Evolutionary conservation across 2,888 invertebrate genomes (phyloP).

Genomic region (Melanargia galathea): DNA sequence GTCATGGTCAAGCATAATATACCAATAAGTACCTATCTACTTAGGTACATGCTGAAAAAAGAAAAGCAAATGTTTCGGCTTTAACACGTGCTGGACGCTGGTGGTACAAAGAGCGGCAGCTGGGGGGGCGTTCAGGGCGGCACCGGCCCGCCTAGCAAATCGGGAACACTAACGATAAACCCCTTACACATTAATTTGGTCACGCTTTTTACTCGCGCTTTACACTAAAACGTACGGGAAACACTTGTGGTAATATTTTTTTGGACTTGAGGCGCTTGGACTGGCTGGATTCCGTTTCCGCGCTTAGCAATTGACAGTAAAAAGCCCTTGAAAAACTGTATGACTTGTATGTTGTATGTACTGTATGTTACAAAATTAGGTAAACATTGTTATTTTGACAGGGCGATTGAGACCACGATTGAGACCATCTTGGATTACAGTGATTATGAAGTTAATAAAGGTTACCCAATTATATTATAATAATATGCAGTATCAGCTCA

Average conservation of each 20-base stretch:
- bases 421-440: too few relatives aligned
- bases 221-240: constrained; percentile 19
- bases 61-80: constrained; percentile 8
- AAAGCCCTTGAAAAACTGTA: too few relatives aligned
- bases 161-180: constrained; percentile 39
- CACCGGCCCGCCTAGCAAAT: constrained; percentile 61
- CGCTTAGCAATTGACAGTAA: too few relatives aligned
- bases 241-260: constrained; percentile 11
- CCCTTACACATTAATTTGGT: constrained; percentile 37
- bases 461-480: too few relatives aligned
- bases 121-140: constrained; percentile 62
- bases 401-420: too few relatives aligned
- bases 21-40: too few relatives aligned
- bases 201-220: constrained; percentile 32
- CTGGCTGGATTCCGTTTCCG: background rate
- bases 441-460: too few relatives aligned
- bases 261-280: background rate
- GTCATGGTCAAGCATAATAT: background rate
- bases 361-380: too few relatives aligned
- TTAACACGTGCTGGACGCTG: constrained; percentile 49
- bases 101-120: constrained; percentile 41
- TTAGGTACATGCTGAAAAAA: too few relatives aligned
- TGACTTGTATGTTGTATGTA: too few relatives aligned
- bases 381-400: too few relatives aligned
- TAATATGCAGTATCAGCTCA: too few relatives aligned